A percentile compares a stretch with the other conserved stretches of the same genome.
phyloP scores from a whole-genome alignment of 2,113 vertebrate genomes.

The Ammodytes dubius region DNA sequence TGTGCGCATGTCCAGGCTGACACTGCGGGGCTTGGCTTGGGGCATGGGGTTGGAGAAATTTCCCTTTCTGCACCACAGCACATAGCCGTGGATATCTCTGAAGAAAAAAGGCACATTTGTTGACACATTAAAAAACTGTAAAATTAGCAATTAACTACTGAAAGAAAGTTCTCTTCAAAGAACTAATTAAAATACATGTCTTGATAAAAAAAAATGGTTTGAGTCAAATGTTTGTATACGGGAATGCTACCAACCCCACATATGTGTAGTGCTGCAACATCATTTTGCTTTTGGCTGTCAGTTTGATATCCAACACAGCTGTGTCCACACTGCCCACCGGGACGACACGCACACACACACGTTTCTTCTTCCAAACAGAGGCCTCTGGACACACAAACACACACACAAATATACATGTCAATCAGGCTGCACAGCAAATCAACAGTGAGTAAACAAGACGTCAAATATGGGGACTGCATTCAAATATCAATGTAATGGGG shows the following conservation, averaged over 20 bases:
- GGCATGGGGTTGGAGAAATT: constrained; percentile 74
- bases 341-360: constrained; percentile 84
- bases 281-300: constrained; percentile 89
- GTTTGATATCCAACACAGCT: constrained; percentile 86
- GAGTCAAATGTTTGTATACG: not conserved
- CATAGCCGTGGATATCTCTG: constrained; percentile 85
- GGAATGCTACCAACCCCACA: constrained; percentile 84
- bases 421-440: constrained; percentile 6
- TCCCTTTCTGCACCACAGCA: constrained; percentile 91
- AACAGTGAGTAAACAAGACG: not conserved
- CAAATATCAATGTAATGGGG: not conserved
- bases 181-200: not conserved
- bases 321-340: constrained; percentile 79
- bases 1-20: constrained; percentile 81
- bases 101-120: constrained; percentile 1
- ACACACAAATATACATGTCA: constrained; percentile 7
- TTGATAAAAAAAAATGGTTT: not conserved
- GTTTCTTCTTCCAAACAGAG: constrained; percentile 88
- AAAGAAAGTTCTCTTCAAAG: not conserved
- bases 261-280: constrained; percentile 89
- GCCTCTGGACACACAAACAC: constrained; percentile 78
- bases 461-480: not conserved
- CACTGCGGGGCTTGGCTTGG: constrained; percentile 80
- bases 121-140: not conserved
- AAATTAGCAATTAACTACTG: not conserved